phyloP scores from a whole-genome alignment of 2,888 invertebrate genomes.

The Matsumyia berberina region DNA sequence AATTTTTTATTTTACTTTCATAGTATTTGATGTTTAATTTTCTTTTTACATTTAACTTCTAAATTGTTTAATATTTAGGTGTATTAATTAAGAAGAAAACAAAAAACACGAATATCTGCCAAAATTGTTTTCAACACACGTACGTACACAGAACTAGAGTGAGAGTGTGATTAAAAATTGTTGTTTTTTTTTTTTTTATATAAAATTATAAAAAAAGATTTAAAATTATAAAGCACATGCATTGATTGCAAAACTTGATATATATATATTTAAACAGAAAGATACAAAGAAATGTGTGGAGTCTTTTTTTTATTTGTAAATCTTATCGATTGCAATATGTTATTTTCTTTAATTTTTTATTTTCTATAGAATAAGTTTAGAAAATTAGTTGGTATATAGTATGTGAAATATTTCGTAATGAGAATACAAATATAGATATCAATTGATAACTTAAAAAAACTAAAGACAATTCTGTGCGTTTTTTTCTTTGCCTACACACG shows the following conservation, averaged over 20 bases:
- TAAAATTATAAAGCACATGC: conserved; percentile 4
- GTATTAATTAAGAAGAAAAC: conserved; percentile 5
- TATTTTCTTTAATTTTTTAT: conserved; percentile 29
- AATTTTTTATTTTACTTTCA: conserved; percentile 29
- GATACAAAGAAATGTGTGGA: background rate
- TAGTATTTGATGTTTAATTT: conserved; percentile 23
- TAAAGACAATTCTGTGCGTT: background rate
- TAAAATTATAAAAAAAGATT: background rate
- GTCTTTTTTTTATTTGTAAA: conserved; percentile 26
- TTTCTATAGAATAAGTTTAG: conserved; percentile 45
- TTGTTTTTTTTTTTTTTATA: too few relatives aligned
- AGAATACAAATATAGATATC: conserved; percentile 63
- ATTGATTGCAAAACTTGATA: conserved; percentile 3
- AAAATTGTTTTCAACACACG: conserved; percentile 29
- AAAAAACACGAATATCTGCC: conserved; percentile 21
- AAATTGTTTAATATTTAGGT: background rate
- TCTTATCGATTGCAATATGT: conserved; percentile 45
- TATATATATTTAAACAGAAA: background rate
- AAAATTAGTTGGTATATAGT: conserved; percentile 55
- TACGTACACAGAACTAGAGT: conserved; percentile 15
- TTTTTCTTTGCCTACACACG: too few relatives aligned
- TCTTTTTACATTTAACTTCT: conserved; percentile 15
- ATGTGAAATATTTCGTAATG: conserved; percentile 57
- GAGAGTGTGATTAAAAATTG: conserved; percentile 34
- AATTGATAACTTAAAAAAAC: conserved; percentile 58